Conservation (phyloP, 2,113 vertebrate genomes). For the Calonectris borealis region DNA sequence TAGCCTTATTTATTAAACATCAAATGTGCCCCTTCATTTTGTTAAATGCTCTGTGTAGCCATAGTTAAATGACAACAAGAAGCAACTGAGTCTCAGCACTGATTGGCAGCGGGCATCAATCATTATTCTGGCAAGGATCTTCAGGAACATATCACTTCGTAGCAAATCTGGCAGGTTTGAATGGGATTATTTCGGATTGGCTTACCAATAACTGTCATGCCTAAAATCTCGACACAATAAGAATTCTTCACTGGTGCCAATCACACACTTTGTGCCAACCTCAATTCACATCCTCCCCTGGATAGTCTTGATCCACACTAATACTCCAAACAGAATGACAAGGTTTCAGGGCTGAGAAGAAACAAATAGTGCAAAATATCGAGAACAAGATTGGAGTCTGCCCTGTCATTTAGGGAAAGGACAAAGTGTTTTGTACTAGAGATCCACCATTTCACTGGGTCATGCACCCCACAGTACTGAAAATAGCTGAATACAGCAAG, state of each 20-base stretch:
- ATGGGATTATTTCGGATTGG: neutral
- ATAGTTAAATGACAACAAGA: neutral
- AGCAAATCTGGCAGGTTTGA: slow-evolving; percentile 4
- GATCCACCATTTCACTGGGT: neutral
- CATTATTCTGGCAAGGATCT: neutral
- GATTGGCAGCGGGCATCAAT: slow-evolving; percentile 50
- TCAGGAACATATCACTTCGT: neutral
- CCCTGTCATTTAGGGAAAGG: neutral
- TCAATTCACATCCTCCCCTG: neutral
- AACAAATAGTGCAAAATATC: neutral
- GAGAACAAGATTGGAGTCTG: neutral
- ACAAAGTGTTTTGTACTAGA: neutral
- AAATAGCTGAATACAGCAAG: neutral
- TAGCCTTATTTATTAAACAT: neutral
- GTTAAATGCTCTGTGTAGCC: neutral
- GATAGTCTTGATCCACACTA: neutral
- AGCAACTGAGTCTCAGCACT: neutral
- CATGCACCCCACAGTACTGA: neutral
- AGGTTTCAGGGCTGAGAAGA: neutral
- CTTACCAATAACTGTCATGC: slow-evolving; percentile 11
- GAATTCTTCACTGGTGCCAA: neutral
- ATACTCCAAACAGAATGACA: neutral
- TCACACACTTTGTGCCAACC: neutral
- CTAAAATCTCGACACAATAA: slow-evolving; percentile 26
- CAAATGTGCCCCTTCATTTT: neutral